phyloP scores from a whole-genome alignment of 2,113 vertebrate species.

The Leptosomus discolor region DNA sequence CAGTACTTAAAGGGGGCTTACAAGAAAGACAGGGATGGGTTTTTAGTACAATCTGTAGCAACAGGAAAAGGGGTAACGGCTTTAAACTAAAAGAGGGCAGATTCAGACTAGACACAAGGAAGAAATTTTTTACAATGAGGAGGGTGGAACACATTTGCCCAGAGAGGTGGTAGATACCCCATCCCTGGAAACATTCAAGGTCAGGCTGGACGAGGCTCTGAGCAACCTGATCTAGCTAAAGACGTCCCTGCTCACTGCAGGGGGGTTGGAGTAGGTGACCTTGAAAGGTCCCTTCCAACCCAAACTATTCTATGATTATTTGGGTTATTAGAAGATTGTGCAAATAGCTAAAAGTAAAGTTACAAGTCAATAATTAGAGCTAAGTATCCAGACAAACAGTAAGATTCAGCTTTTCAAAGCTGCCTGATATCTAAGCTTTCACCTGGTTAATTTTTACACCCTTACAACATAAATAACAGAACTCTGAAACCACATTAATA shows the following conservation, averaged over 20 bases:
- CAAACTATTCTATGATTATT: neutral
- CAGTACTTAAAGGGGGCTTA: neutral
- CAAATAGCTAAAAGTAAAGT: neutral
- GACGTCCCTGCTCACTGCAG: neutral
- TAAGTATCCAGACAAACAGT: neutral
- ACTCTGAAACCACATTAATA: neutral
- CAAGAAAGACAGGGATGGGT: neutral
- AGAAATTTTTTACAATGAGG: neutral
- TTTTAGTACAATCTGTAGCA: neutral
- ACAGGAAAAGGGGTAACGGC: neutral
- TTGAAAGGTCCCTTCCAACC: neutral
- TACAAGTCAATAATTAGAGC: neutral
- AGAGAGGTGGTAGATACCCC: neutral
- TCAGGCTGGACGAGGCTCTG: neutral
- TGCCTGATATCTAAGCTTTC: neutral
- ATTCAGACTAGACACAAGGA: neutral
- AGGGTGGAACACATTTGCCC: neutral
- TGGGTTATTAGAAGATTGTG: neutral
- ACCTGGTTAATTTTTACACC: neutral
- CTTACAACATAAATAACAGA: neutral
- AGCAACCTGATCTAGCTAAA: neutral
- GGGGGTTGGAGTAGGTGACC: neutral
- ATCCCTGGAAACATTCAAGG: neutral
- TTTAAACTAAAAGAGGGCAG: neutral
- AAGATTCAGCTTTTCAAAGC: neutral